Base-by-base conservation (phyloP, 2,113 vertebrate genomes). In the Caranx melampygus region DNA sequence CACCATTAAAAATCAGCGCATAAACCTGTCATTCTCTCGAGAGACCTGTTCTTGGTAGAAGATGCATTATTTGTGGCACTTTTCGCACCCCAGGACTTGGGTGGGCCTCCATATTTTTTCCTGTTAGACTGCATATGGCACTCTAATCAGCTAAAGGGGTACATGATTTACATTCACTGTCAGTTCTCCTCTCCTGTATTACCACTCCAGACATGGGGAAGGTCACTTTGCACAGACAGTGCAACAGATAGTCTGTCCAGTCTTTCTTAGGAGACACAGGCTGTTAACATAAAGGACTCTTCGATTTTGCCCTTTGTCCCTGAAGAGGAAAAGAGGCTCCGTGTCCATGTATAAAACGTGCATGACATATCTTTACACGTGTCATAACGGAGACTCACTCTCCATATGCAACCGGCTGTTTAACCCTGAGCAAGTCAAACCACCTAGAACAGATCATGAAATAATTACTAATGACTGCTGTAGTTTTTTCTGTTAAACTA, bases 81-180 rank as follows among this genome's bases (percentile, higher is more conserved):
- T 86, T 88, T 88, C 47, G 45, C 77, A 70, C 67, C 45, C 12
- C 15, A 33, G 6, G 72, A 75, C 74, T 59, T 9, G 9, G 67
- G 63, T 67, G 69, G 57, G 61, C 58, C 42, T 86, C 26, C 63
- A 57, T 81, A 89, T 83, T 86, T 88, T 78, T 70, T 85, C 77
- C 81, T 16, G 63, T 81, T 81, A 10, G 60, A 75, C 73, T 55
- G 64, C 73, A 72, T 84, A 79, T 78, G 80, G 78, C 78, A 89
- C 81, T 92, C 83, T 81, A 92, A 93, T 92, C 90, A 93, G 75
- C 78, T 72, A 84, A 88, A 87, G 86, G 79, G 47, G 6, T 57
- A 11, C 2, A 37, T 90, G 90, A 92, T 92, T 93, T 92, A 90
- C 84, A 88, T 92, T 86, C 79, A 66, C 72, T 88, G 87, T 90